Conservation (phyloP, 1,140 invertebrate genomes). For the Drosophila micromelanica region DNA sequence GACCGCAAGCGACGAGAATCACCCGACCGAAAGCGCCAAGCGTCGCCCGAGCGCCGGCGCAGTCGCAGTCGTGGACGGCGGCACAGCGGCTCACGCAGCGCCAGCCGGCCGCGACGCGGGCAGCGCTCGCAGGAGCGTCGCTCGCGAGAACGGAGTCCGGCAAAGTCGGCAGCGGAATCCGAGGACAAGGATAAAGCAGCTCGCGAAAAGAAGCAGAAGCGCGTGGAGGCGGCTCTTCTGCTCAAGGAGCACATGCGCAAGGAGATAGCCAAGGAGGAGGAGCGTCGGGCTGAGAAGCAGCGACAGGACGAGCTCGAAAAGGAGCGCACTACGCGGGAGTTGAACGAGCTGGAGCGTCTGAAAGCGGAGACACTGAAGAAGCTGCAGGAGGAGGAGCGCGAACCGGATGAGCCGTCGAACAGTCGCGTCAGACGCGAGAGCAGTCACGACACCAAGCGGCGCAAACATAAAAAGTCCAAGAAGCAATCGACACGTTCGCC, state of each 20-base stretch:
- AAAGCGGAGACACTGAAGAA: constrained; percentile 79
- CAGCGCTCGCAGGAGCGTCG: constrained; percentile 31
- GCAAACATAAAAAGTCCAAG: constrained; percentile 85
- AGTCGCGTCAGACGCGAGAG: constrained; percentile 43
- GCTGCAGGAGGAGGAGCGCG: constrained; percentile 72
- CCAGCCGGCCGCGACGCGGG: constrained; percentile 49
- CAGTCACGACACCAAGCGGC: constrained; percentile 79
- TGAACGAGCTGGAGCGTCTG: constrained; percentile 77
- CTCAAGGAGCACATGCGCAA: constrained; percentile 86
- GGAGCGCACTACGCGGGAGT: constrained; percentile 73
- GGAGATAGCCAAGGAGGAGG: constrained; percentile 84
- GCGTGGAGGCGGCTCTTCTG: constrained; percentile 85
- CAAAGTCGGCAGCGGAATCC: constrained; percentile 32
- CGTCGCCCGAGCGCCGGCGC: constrained; percentile 45
- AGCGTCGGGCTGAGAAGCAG: constrained; percentile 83
- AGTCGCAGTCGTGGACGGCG: constrained; percentile 61
- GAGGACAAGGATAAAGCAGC: constrained; percentile 73
- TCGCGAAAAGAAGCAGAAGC: constrained; percentile 84
- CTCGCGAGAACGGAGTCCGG: constrained; percentile 49
- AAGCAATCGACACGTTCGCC: constrained; percentile 58
- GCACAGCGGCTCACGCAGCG: constrained; percentile 56
- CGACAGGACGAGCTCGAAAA: constrained; percentile 77
- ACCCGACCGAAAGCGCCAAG: constrained; percentile 40
- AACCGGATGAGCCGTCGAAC: constrained; percentile 31
- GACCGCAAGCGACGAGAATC: constrained; percentile 27